phyloP scores from a whole-genome alignment of 2,888 invertebrate genomes.

The Penaeus monodon region DNA sequence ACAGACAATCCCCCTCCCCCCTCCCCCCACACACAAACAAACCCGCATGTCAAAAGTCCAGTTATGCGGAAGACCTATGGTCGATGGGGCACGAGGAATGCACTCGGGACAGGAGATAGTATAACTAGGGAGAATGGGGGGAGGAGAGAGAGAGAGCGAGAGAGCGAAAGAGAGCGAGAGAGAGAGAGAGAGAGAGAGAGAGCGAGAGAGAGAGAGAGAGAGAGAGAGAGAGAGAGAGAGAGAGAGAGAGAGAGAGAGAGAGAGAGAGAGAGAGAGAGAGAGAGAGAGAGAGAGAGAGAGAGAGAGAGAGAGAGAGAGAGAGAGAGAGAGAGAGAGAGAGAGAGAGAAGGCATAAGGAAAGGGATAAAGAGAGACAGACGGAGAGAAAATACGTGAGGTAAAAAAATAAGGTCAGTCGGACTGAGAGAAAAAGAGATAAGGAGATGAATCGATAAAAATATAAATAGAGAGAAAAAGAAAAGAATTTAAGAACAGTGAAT shows the following conservation, averaged over 20 bases:
- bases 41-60: not conserved
- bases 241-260: not conserved
- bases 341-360: not conserved
- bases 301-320: not conserved
- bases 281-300: not conserved
- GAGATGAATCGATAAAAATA: no score
- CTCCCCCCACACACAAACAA: not conserved
- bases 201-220: not conserved
- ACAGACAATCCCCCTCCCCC: not conserved
- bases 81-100: no score
- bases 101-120: no score
- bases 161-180: not conserved
- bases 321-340: conserved; percentile 2
- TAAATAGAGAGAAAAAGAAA: no score
- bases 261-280: conserved; percentile 1
- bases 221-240: not conserved
- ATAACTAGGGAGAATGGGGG: not conserved
- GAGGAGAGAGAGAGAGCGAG: not conserved
- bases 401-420: no score
- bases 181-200: not conserved
- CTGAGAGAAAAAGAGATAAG: no score
- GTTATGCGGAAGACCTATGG: no score
- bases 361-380: not conserved
- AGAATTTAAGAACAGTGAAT: no score
- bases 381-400: no score